These are phyloP conservation scores for Trachurus trachurus DNA, from an alignment of 2,797 vertebrate genomes.

Conservation along the genomic window DNA sequence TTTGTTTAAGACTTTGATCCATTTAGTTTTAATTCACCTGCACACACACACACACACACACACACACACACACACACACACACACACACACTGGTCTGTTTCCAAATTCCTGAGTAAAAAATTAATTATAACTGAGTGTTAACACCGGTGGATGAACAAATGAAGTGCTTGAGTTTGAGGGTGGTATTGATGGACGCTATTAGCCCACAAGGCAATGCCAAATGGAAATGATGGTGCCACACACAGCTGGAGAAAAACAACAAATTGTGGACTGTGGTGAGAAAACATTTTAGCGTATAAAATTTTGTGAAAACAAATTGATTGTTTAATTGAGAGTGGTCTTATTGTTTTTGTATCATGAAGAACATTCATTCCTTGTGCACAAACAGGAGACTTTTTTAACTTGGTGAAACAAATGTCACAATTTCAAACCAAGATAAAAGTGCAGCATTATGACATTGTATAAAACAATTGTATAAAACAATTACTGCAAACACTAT, in stretches of 20 bases:
- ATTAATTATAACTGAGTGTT: not conserved
- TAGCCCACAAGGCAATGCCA: slow-evolving; percentile 13
- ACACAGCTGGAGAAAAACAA: slow-evolving; percentile 30
- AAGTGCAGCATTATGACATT: not conserved
- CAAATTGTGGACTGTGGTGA: slow-evolving; percentile 31
- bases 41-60: not conserved
- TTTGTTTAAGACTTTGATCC: slow-evolving; percentile 50
- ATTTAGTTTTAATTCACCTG: slow-evolving; percentile 36
- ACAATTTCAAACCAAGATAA: not conserved
- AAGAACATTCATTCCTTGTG: not conserved
- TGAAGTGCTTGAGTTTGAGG: not conserved
- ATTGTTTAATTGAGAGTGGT: slow-evolving; percentile 24
- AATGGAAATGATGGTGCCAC: not conserved
- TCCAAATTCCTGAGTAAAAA: not conserved
- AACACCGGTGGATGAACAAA: not conserved
- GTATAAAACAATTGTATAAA: no score
- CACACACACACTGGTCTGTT: not conserved
- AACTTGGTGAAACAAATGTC: no score
- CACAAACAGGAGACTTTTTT: not conserved
- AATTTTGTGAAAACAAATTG: slow-evolving; percentile 33
- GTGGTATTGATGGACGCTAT: not conserved
- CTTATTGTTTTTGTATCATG: not conserved
- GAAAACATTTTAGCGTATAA: slow-evolving; percentile 11
- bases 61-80: not conserved
- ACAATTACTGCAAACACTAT: not conserved